phyloP scores from a whole-genome alignment of 2,888 invertebrate genomes.

The Pristionchus mayeri region DNA sequence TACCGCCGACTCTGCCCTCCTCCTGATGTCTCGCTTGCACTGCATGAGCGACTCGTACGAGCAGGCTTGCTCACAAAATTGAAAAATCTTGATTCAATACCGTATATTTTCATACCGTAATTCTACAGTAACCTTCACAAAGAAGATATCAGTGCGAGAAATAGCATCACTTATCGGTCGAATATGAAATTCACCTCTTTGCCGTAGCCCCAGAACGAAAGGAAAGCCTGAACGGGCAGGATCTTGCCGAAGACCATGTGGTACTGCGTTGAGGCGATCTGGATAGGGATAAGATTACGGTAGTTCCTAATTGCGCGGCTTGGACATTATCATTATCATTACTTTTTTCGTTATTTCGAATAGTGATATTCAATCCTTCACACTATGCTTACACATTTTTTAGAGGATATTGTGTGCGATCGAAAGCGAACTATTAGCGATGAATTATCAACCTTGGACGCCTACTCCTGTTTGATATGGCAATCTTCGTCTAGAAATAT shows the following conservation, averaged over 20 bases:
- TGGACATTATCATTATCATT: too few relatives aligned
- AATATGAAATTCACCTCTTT: constrained; percentile 55
- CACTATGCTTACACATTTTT: too few relatives aligned
- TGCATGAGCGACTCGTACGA: constrained; percentile 53
- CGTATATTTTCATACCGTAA: not conserved
- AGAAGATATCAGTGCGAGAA: too few relatives aligned
- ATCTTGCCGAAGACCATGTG: constrained; percentile 69
- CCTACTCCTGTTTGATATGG: too few relatives aligned
- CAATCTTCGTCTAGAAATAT: too few relatives aligned
- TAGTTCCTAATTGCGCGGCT: not conserved
- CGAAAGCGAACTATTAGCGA: too few relatives aligned
- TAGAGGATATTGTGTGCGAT: too few relatives aligned
- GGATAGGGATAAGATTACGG: not conserved
- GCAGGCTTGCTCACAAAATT: constrained; percentile 65
- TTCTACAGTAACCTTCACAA: too few relatives aligned
- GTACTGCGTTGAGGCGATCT: constrained; percentile 67
- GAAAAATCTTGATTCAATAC: not conserved
- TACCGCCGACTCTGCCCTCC: constrained; percentile 52
- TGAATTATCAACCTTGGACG: too few relatives aligned
- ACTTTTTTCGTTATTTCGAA: too few relatives aligned
- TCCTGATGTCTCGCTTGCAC: constrained; percentile 57
- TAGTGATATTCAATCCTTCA: too few relatives aligned
- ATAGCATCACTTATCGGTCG: not conserved
- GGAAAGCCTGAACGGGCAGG: constrained; percentile 63
- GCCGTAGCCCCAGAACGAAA: constrained; percentile 66